Evolutionary conservation across 1,140 invertebrate species (phyloP).

Genomic region (Mesaphorura yosii): DNA sequence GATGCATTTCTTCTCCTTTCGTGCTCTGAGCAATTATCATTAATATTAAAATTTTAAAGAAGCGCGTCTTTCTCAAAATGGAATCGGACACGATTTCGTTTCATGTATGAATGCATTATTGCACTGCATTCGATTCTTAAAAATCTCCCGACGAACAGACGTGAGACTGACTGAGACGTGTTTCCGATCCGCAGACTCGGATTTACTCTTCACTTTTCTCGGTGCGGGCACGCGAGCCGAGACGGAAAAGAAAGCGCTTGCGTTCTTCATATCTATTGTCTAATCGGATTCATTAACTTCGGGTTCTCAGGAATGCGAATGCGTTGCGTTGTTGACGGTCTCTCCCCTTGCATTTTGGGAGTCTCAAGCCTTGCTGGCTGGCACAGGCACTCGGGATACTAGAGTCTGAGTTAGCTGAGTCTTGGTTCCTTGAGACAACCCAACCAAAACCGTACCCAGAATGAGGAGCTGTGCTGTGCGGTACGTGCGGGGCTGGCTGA

Average conservation of each 20-base stretch:
- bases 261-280: slow-evolving; percentile 31
- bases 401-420: not conserved
- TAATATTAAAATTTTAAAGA: too few species aligned
- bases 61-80: too few species aligned
- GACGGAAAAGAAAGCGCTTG: slow-evolving; percentile 16
- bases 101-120: too few species aligned
- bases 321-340: slow-evolving; percentile 32
- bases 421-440: not conserved
- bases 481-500: not conserved
- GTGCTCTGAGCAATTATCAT: too few species aligned
- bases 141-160: too few species aligned
- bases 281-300: slow-evolving; percentile 32
- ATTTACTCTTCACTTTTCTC: not conserved
- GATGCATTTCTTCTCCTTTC: too few species aligned
- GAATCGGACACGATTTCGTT: too few species aligned
- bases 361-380: too few species aligned
- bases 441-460: not conserved
- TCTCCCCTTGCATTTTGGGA: slow-evolving; percentile 14
- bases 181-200: not conserved
- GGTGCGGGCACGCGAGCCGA: too few species aligned
- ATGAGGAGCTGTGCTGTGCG: not conserved
- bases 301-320: slow-evolving; percentile 30
- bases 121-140: too few species aligned
- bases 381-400: too few species aligned
- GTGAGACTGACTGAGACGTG: not conserved